Evolutionary conservation across 1,140 invertebrate species (phyloP), one percentile per base, ranked within the genome.

Genomic region (Drosophila yakuba): DNA sequence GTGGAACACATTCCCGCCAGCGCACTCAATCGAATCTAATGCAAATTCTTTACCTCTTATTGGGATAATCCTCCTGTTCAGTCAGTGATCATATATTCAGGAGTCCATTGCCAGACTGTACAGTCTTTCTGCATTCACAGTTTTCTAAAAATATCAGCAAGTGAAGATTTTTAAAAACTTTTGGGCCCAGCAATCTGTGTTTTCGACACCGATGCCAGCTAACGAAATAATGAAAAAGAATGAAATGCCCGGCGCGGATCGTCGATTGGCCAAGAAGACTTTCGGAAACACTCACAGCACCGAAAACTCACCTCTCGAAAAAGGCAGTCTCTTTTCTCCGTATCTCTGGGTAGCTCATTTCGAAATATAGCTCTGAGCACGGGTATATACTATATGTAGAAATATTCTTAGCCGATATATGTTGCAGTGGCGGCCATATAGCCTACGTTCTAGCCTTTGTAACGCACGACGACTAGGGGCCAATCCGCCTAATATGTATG

Each of bases 1-100:
- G 94, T 94, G 84, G 94, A 94, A 90, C 95, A 95, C 94, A 95
- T 94, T 59, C 89, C 44, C 44, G 12, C 11, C 10, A 15, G 17
- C 35, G 35, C 58, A 43, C 48, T 61, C 35, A 45, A 25, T 57
- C 28, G 67, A 39, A 14, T 71, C 68, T 71, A 72, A 54, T 66
- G 61, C 69, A 58, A 76, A 75, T 54, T 45, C 2, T 38, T 58
- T 17, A 41, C 51, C 50, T 57, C 50, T 47, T 36, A 17, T 47
- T 51, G 41, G 23, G 20, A 35, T 56, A 62, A 63, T 45, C 43
- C 57, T 54, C 7, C 28, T 62, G 48, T 41, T 69, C 7, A 17
- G 51, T 52, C n/a, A 15, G 2, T 15, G 35, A 36, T 12, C 25
- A 54, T 68, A n/a, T 61, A 38, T 44, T 71, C 58, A 76, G 73